These are phyloP conservation scores for Andrena chrysosceles DNA, from an alignment of 2,888 invertebrate genomes.

Conservation along the genomic window DNA sequence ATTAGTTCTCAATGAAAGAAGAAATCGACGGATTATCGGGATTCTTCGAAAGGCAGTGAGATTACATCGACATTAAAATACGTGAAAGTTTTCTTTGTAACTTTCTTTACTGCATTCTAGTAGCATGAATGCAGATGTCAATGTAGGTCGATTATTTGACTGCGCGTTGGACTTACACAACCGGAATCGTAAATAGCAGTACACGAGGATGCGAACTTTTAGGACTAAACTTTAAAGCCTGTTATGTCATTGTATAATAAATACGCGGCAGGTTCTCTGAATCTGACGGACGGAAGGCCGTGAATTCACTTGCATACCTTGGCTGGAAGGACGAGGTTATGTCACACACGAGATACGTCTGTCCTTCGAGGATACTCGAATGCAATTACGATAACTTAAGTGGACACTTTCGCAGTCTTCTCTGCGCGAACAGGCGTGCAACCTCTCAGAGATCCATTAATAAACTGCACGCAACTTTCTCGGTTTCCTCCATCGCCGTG, in stretches of 20 bases:
- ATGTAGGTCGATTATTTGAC: slow-evolving; percentile 22
- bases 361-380: not conserved
- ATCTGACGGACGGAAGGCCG: slow-evolving; percentile 9
- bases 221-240: not conserved
- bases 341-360: slow-evolving; percentile 29
- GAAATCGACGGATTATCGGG: not conserved
- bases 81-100: slow-evolving; percentile 15
- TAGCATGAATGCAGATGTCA: slow-evolving; percentile 40
- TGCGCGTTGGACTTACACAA: not conserved
- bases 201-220: not conserved
- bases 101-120: slow-evolving; percentile 17
- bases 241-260: not conserved
- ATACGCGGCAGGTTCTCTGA: not conserved
- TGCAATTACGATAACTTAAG: slow-evolving; percentile 18
- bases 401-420: slow-evolving; percentile 38
- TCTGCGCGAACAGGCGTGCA: slow-evolving; percentile 39
- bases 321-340: slow-evolving; percentile 58
- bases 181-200: not conserved
- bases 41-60: not conserved
- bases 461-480: slow-evolving; percentile 68
- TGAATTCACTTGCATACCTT: slow-evolving; percentile 45
- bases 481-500: slow-evolving; percentile 58
- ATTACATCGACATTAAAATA: not conserved
- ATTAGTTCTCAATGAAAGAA: not conserved
- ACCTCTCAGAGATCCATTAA: slow-evolving; percentile 65